A percentile compares a stretch with the other conserved stretches of the same genome.
Evolutionary conservation across 2,113 vertebrate species (phyloP).

Genomic region (Nannobrachium achirus): DNA sequence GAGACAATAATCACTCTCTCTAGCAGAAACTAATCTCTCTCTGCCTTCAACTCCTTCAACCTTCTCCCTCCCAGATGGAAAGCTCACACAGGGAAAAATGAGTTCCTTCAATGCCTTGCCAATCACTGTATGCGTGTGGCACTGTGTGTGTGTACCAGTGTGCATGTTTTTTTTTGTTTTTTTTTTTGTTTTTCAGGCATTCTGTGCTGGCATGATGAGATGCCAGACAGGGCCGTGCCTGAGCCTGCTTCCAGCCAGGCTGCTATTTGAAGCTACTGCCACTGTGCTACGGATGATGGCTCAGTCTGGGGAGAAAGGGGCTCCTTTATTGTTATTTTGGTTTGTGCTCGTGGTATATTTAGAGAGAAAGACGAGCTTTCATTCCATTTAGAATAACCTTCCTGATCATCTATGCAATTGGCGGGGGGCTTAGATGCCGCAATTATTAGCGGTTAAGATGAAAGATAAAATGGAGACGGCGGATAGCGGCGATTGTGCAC

Average conservation of each 20-base stretch:
- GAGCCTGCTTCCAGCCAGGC: constrained; percentile 2
- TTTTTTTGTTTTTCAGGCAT: constrained; percentile 14
- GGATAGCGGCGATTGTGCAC: not conserved
- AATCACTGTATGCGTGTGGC: constrained; percentile 15
- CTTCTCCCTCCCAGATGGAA: not conserved
- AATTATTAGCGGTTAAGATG: not conserved
- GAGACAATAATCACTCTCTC: too few species aligned
- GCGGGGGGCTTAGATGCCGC: not conserved
- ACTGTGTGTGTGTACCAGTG: not conserved
- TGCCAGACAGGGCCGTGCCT: constrained; percentile 1
- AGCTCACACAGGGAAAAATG: constrained; percentile 33
- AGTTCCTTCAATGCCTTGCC: constrained; percentile 26
- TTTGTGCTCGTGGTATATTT: constrained; percentile 20
- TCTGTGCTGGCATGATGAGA: constrained; percentile 14
- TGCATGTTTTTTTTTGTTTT: too few species aligned
- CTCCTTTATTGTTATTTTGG: constrained; percentile 23
- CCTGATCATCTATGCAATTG: constrained; percentile 4
- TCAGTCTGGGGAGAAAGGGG: constrained; percentile 7
- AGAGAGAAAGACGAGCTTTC: not conserved
- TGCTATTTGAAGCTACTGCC: constrained; percentile 39
- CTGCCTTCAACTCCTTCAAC: not conserved
- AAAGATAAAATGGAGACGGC: not conserved
- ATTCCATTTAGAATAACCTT: not conserved
- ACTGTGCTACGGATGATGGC: constrained; percentile 33
- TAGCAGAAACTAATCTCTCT: too few species aligned